A percentile compares a stretch with the other conserved stretches of the same genome.
Evolutionary conservation across 2,113 vertebrate genomes (phyloP).

Genomic region (Anseranas semipalmata): DNA sequence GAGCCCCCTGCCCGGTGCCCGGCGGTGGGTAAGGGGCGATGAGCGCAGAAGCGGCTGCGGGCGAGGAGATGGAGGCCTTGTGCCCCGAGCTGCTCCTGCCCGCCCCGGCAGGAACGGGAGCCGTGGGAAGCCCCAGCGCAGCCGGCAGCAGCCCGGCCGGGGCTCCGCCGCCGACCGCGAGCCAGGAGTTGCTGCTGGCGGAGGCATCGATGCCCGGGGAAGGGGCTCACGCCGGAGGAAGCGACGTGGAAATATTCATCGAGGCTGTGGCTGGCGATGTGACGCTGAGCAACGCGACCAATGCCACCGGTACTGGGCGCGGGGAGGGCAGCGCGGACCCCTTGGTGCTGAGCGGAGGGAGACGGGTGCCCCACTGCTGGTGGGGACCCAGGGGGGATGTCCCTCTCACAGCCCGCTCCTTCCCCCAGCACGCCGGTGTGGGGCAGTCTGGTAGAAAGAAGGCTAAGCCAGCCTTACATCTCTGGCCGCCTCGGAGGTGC

Average conservation of each 20-base stretch:
- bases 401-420: background rate
- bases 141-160: background rate
- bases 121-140: conserved; percentile 1
- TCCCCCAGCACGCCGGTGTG: background rate
- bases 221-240: conserved; percentile 43
- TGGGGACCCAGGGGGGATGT: background rate
- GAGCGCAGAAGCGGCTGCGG: conserved; percentile 22
- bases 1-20: background rate
- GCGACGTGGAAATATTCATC: conserved; percentile 74
- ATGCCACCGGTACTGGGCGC: conserved; percentile 28
- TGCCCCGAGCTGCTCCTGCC: conserved; percentile 73
- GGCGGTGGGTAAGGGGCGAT: background rate
- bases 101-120: conserved; percentile 27
- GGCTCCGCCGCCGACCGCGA: background rate
- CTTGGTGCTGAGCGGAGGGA: accelerated
- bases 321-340: background rate
- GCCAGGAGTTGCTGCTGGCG: conserved; percentile 67
- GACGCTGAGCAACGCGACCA: conserved; percentile 31
- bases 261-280: conserved; percentile 73
- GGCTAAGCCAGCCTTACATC: background rate
- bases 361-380: background rate
- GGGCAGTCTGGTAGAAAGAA: background rate
- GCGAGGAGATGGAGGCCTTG: conserved; percentile 69
- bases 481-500: background rate
- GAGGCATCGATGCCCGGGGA: conserved; percentile 51